Evolutionary conservation across 1,140 invertebrate species (phyloP).

Genomic region (Neotoxoptera formosana): DNA sequence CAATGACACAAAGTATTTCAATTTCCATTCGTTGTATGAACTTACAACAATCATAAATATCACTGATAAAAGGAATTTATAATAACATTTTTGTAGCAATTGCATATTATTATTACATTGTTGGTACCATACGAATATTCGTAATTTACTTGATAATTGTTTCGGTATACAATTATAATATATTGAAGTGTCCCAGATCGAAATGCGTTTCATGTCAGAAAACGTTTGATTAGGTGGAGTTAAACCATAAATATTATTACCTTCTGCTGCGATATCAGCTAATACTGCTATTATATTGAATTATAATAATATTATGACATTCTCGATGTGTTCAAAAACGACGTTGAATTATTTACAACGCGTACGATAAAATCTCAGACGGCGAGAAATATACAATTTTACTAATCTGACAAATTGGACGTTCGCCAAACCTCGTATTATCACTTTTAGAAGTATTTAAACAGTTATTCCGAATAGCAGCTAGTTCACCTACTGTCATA

Average conservation of each 20-base stretch:
- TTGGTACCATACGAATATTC: neutral
- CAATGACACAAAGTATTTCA: neutral
- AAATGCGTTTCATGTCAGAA: neutral
- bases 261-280: neutral
- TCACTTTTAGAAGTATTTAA: neutral
- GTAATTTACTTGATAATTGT: too few species aligned
- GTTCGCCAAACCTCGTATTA: neutral
- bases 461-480: neutral
- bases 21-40: neutral
- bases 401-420: neutral
- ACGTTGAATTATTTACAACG: neutral
- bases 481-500: neutral
- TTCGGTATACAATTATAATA: neutral
- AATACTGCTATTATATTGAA: neutral
- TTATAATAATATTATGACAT: neutral
- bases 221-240: neutral
- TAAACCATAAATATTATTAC: slow-evolving; percentile 5
- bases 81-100: neutral
- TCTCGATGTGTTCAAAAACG: neutral
- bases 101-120: neutral
- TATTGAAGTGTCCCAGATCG: neutral
- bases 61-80: neutral
- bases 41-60: neutral
- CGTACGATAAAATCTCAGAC: neutral
- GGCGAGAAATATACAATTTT: neutral